phyloP scores from a whole-genome alignment of 2,888 invertebrate genomes.

The Phortica magna region DNA sequence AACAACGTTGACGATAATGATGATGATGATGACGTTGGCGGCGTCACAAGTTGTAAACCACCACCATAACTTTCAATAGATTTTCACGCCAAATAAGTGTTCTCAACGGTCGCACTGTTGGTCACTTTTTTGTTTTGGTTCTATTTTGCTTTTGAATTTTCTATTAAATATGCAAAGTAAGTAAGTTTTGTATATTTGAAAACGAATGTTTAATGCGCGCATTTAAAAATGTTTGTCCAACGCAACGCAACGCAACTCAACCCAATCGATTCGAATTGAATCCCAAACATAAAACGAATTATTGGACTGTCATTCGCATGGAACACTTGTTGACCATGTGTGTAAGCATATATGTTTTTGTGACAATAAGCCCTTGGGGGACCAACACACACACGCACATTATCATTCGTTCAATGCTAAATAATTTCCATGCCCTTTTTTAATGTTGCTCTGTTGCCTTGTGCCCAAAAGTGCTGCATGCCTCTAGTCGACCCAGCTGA shows the following conservation, averaged over 20 bases:
- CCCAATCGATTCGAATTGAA: neutral
- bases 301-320: neutral
- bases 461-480: constrained; percentile 38
- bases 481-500: constrained; percentile 39
- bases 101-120: constrained; percentile 30
- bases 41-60: constrained; percentile 38
- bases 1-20: constrained; percentile 24
- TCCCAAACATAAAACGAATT: neutral
- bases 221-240: constrained; percentile 33
- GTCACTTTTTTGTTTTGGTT: constrained; percentile 18
- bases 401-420: neutral
- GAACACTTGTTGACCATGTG: constrained; percentile 56
- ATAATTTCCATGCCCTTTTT: constrained; percentile 24
- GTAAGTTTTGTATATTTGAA: constrained; percentile 40
- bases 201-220: constrained; percentile 46
- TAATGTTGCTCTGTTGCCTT: constrained; percentile 38
- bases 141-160: neutral
- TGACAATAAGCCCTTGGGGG: constrained; percentile 43
- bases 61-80: constrained; percentile 40
- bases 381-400: neutral
- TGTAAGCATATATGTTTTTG: constrained; percentile 24
- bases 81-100: constrained; percentile 57
- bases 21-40: constrained; percentile 59
- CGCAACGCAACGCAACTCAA: neutral
- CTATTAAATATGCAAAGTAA: constrained; percentile 49